Percentiles rank a stretch among this genome's conserved stretches.
Evolutionary conservation across 2,888 invertebrate species (phyloP).

Genomic region (Diplazon laetatorius): DNA sequence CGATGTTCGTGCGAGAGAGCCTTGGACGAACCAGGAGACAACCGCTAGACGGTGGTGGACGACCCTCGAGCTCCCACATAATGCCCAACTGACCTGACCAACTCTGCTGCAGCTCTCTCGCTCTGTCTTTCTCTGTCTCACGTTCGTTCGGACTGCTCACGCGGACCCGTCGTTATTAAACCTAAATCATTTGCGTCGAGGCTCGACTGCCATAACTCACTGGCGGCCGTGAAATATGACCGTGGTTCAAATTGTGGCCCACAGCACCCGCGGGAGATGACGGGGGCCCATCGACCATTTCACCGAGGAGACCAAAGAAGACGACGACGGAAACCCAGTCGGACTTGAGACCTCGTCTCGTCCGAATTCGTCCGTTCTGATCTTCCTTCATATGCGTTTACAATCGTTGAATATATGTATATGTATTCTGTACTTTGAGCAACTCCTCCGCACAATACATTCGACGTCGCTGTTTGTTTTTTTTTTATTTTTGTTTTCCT

Average conservation of each 20-base stretch:
- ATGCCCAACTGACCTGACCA: constrained; percentile 79
- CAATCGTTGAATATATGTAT: constrained; percentile 49
- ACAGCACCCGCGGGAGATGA: constrained; percentile 67
- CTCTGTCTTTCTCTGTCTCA: background rate
- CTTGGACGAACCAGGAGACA: constrained; percentile 56
- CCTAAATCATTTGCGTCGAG: constrained; percentile 81
- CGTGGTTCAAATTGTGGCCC: constrained; percentile 80
- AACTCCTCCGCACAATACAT: constrained; percentile 60
- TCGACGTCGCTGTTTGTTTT: constrained; percentile 36
- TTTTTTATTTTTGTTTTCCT: constrained; percentile 49
- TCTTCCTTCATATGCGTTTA: constrained; percentile 48
- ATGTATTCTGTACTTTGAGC: constrained; percentile 16
- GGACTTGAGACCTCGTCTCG: constrained; percentile 33
- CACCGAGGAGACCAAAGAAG: constrained; percentile 27
- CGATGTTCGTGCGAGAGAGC: constrained; percentile 21
- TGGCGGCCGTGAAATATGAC: constrained; percentile 79
- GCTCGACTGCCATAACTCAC: constrained; percentile 79
- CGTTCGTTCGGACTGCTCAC: constrained; percentile 27
- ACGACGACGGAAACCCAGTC: constrained; percentile 3
- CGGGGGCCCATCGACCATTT: constrained; percentile 61
- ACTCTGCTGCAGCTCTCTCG: constrained; percentile 37
- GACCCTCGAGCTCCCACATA: constrained; percentile 70
- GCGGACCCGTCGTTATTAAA: constrained; percentile 79
- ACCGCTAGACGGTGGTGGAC: constrained; percentile 55
- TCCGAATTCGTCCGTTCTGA: constrained; percentile 8